phyloP scores from a whole-genome alignment of 2,888 invertebrate species.

The Pollenia labialis region DNA sequence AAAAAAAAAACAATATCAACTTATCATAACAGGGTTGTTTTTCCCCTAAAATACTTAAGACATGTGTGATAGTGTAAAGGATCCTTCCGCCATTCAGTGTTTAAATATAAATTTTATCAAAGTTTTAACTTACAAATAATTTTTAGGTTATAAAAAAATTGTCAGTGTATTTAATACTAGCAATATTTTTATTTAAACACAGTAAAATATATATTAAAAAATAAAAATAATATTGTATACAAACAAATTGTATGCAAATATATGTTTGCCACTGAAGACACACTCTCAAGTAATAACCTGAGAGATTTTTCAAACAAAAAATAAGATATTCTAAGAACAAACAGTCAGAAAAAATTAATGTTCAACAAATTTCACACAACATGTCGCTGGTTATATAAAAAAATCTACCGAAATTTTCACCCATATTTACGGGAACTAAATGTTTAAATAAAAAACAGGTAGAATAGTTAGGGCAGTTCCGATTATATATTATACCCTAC shows the following conservation, averaged over 20 bases:
- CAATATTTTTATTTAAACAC: constrained; percentile 20
- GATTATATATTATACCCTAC: too few relatives aligned
- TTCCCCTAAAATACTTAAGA: too few relatives aligned
- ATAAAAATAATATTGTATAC: neutral
- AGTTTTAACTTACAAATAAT: too few relatives aligned
- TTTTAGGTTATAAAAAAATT: neutral
- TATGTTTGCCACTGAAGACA: neutral
- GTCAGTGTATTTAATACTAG: constrained; percentile 27
- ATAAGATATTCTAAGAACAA: constrained; percentile 27
- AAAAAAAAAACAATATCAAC: too few relatives aligned
- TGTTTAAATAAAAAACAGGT: neutral
- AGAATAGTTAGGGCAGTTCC: too few relatives aligned
- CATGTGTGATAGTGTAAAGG: too few relatives aligned
- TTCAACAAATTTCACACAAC: constrained; percentile 66
- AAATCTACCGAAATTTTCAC: neutral
- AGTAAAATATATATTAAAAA: constrained; percentile 29
- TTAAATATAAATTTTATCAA: too few relatives aligned
- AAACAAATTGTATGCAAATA: constrained; percentile 20
- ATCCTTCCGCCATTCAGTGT: too few relatives aligned
- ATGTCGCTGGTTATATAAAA: constrained; percentile 58
- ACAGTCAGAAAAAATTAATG: constrained; percentile 37
- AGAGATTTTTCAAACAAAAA: constrained; percentile 13
- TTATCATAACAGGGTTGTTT: too few relatives aligned
- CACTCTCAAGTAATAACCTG: constrained; percentile 35
- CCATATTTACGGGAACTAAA: constrained; percentile 6